These are phyloP conservation scores for Diaperis boleti DNA, from an alignment of 2,888 invertebrate species.

Conservation along the genomic window DNA sequence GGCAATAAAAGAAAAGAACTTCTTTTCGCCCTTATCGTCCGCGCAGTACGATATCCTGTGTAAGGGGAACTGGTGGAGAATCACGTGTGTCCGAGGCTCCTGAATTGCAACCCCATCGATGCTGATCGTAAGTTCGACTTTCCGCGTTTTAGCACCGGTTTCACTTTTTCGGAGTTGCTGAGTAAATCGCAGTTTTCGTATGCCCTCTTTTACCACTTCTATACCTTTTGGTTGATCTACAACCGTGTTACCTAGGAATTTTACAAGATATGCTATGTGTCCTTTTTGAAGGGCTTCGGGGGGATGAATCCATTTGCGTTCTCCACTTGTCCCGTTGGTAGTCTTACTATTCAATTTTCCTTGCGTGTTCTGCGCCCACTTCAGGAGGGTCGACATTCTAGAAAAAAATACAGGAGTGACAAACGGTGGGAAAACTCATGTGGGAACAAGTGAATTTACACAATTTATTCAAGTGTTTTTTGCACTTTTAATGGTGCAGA, in stretches of 20 bases:
- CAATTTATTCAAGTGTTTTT: slow-evolving; percentile 37
- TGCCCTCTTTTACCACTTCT: slow-evolving; percentile 97
- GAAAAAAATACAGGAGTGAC: slow-evolving; percentile 43
- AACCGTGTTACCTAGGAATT: slow-evolving; percentile 95
- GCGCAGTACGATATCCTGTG: slow-evolving; percentile 99
- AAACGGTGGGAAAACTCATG: slow-evolving; percentile 2
- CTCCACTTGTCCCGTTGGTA: slow-evolving; percentile 59
- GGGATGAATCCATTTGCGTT: slow-evolving; percentile 90
- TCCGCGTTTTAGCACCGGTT: slow-evolving; percentile 89
- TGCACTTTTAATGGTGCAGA: no score
- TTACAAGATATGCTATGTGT: slow-evolving; percentile 97
- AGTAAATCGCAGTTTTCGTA: slow-evolving; percentile 93
- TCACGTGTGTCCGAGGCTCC: slow-evolving; percentile 81
- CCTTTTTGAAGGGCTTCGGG: slow-evolving; percentile 94
- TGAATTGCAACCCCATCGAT: slow-evolving; percentile 96
- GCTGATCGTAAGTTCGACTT: slow-evolving; percentile 96
- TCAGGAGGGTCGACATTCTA: slow-evolving; percentile 65
- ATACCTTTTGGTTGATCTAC: slow-evolving; percentile 98
- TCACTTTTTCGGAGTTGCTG: slow-evolving; percentile 93
- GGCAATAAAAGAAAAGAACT: slow-evolving; percentile 96
- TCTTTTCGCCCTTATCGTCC: slow-evolving; percentile 97
- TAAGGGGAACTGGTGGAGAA: slow-evolving; percentile 94
- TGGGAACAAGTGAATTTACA: slow-evolving; percentile 38
- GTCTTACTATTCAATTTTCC: slow-evolving; percentile 62
- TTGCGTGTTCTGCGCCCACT: slow-evolving; percentile 67